phyloP scores from a whole-genome alignment of 1,140 invertebrate species.

The Brachionus asplanchnoidis region DNA sequence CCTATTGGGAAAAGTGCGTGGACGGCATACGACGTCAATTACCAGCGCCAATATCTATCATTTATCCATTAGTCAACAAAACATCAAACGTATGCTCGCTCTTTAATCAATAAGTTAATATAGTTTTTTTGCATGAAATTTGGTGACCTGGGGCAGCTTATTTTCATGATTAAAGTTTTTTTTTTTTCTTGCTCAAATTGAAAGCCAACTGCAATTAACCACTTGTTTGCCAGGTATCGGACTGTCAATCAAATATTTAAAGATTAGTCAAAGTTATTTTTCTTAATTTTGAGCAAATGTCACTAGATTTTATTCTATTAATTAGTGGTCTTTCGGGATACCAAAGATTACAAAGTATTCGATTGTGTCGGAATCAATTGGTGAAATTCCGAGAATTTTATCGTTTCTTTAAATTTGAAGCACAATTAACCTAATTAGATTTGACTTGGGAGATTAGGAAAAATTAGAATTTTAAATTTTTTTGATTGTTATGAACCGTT shows the following conservation, averaged over 20 bases:
- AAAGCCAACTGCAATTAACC: slow-evolving; percentile 34
- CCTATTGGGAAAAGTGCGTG: neutral
- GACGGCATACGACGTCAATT: slow-evolving; percentile 26
- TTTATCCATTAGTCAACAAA: neutral
- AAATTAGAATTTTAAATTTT: slow-evolving; percentile 28
- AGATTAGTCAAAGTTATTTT: slow-evolving; percentile 3
- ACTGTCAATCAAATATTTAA: slow-evolving; percentile 4
- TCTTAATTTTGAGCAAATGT: neutral
- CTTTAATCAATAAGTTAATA: slow-evolving; percentile 29
- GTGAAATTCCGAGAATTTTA: slow-evolving; percentile 10
- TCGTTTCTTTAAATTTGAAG: slow-evolving; percentile 8
- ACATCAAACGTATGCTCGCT: neutral
- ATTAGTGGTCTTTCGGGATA: neutral
- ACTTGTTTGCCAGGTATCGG: slow-evolving; percentile 2
- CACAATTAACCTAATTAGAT: slow-evolving; percentile 38
- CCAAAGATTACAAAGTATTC: neutral
- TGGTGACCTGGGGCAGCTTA: neutral
- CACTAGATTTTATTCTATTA: neutral
- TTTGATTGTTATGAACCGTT: slow-evolving; percentile 1
- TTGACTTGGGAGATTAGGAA: slow-evolving; percentile 14
- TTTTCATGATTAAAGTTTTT: slow-evolving; percentile 20
- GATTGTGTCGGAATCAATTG: slow-evolving; percentile 18
- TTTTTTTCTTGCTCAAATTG: neutral
- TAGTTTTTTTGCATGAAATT: slow-evolving; percentile 20
- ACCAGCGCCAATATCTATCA: slow-evolving; percentile 4